phyloP scores from a whole-genome alignment of 2,113 vertebrate genomes.

The Epinephelus moara region DNA sequence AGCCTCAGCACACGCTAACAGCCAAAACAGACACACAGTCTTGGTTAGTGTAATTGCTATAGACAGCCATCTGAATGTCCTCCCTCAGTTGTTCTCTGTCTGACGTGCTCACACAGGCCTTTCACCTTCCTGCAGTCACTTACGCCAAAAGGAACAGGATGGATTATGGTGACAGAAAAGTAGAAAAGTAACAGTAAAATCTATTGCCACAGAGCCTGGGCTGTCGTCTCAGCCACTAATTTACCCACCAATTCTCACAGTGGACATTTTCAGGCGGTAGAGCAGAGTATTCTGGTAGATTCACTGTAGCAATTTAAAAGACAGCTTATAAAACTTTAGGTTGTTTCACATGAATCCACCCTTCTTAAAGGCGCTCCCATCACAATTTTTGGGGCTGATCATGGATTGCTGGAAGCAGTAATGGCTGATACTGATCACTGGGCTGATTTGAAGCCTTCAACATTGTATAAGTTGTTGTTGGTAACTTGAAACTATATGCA shows the following conservation, averaged over 20 bases:
- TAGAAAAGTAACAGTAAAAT: constrained; percentile 10
- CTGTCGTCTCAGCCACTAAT: neutral
- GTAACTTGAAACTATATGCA: too few species aligned
- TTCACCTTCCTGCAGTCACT: constrained; percentile 35
- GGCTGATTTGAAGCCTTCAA: too few species aligned
- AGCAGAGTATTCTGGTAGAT: constrained; percentile 16
- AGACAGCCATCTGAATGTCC: constrained; percentile 61
- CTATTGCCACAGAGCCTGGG: neutral
- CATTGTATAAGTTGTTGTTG: too few species aligned
- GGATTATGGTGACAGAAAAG: constrained; percentile 24
- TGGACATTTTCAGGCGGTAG: neutral
- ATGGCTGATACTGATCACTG: too few species aligned
- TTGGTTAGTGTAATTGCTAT: constrained; percentile 68
- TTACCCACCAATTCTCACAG: neutral
- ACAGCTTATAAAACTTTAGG: constrained; percentile 42
- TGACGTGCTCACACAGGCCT: constrained; percentile 30
- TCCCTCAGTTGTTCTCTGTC: constrained; percentile 21
- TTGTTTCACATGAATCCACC: constrained; percentile 41
- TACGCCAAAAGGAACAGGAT: constrained; percentile 8
- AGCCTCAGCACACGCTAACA: constrained; percentile 55
- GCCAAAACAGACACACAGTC: constrained; percentile 62
- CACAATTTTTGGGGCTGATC: too few species aligned
- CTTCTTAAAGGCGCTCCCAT: neutral
- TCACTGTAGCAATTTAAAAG: constrained; percentile 27
- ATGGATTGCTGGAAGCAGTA: too few species aligned